These are phyloP conservation scores for Ctenopoma multispine DNA, from an alignment of 2,797 vertebrate genomes.

Conservation along the genomic window DNA sequence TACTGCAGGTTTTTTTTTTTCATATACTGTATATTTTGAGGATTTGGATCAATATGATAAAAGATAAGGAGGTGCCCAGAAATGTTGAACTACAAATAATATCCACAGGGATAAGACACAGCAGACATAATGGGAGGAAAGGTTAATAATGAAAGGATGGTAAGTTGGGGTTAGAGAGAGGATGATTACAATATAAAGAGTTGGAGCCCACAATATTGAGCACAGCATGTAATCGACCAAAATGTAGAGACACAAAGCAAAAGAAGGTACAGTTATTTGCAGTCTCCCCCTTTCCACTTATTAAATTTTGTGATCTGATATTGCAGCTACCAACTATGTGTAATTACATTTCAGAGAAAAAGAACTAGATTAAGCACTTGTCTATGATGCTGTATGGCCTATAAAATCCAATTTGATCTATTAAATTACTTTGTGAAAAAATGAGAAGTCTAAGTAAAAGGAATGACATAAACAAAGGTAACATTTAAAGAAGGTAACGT, in stretches of 20 bases:
- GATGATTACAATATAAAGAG: background rate
- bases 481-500: background rate
- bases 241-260: background rate
- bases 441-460: background rate
- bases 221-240: background rate
- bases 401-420: background rate
- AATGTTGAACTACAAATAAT: background rate
- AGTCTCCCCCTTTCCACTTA: background rate
- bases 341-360: background rate
- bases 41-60: background rate
- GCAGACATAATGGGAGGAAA: background rate
- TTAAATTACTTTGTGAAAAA: background rate
- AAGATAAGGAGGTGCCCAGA: background rate
- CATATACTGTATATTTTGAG: background rate
- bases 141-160: background rate
- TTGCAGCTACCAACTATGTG: background rate
- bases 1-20: background rate
- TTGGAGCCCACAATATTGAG: background rate
- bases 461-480: background rate
- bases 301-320: background rate
- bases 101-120: background rate
- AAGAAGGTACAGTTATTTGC: conserved; percentile 1
- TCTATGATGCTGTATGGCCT: background rate
- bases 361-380: background rate
- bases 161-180: background rate